These are phyloP conservation scores for Chionomys nivalis DNA, from an alignment of 2,113 vertebrate species.

Conservation along the genomic window DNA sequence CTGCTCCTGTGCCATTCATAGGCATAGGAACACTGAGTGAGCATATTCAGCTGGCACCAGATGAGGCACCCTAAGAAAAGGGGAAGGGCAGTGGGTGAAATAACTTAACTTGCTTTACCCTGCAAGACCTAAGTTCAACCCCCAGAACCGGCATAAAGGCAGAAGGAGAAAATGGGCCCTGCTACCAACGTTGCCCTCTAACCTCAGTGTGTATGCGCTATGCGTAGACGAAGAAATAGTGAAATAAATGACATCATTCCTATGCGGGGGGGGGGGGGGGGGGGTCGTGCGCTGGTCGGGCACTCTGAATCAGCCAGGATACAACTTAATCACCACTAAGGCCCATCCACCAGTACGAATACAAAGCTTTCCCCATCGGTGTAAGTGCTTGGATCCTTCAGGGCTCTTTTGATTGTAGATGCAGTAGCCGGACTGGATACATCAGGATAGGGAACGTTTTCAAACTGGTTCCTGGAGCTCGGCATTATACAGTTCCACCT, in stretches of 20 bases:
- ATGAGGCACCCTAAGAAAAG: not conserved
- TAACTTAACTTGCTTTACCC: not conserved
- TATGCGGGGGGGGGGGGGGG: too few relatives aligned
- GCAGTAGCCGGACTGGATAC: not conserved
- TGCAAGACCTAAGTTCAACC: not conserved
- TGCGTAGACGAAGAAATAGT: not conserved
- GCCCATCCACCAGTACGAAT: not conserved
- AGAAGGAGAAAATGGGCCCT: not conserved
- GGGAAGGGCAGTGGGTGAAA: not conserved
- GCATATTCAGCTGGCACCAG: not conserved
- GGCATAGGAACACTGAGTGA: not conserved
- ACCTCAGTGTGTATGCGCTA: not conserved
- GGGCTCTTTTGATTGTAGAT: not conserved
- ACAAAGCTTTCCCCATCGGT: not conserved
- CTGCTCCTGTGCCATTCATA: not conserved
- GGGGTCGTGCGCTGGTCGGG: too few relatives aligned
- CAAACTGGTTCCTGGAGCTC: not conserved
- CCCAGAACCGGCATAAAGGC: not conserved
- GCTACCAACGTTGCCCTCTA: not conserved
- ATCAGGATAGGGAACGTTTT: not conserved
- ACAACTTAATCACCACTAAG: not conserved
- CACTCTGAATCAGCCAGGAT: not conserved
- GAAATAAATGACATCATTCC: not conserved
- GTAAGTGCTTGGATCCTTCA: not conserved
- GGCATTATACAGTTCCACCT: not conserved